phyloP scores from a whole-genome alignment of 2,113 vertebrate genomes.

The Callopanchax toddi region DNA sequence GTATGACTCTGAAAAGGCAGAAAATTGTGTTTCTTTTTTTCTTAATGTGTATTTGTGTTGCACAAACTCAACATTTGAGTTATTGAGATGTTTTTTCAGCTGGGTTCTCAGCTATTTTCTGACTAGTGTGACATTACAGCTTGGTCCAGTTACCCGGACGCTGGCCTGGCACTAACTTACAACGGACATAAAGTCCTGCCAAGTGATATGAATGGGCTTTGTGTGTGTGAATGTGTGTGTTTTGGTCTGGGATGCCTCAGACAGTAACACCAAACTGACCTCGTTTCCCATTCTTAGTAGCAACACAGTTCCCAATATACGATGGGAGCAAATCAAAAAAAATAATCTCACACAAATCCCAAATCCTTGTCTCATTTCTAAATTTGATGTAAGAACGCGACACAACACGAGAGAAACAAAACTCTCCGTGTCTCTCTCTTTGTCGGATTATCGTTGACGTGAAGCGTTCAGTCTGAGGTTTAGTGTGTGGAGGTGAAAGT shows the following conservation, averaged over 20 bases:
- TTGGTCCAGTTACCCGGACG: constrained; percentile 67
- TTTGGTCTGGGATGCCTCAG: constrained; percentile 56
- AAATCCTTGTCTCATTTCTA: constrained; percentile 46
- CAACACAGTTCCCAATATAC: constrained; percentile 50
- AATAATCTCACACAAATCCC: constrained; percentile 65
- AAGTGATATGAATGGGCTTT: constrained; percentile 72
- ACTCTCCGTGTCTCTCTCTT: not conserved
- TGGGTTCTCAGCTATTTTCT: constrained; percentile 29
- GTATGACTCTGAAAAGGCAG: no score
- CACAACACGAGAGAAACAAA: constrained; percentile 11
- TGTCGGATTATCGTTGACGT: constrained; percentile 6
- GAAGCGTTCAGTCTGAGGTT: not conserved
- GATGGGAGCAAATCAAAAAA: constrained; percentile 31
- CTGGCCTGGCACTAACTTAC: constrained; percentile 59
- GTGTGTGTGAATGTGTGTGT: constrained; percentile 44
- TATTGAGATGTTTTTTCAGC: constrained; percentile 1
- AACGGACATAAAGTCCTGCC: constrained; percentile 67
- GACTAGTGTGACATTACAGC: constrained; percentile 61
- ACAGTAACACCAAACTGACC: constrained; percentile 69
- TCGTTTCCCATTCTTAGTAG: constrained; percentile 62
- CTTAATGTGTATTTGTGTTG: no score
- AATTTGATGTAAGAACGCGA: constrained; percentile 32
- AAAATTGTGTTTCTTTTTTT: no score
- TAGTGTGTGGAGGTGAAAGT: not conserved
- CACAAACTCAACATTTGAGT: not conserved